Base-by-base conservation (phyloP, 2,113 vertebrate species). In the Setophaga kirtlandii region DNA sequence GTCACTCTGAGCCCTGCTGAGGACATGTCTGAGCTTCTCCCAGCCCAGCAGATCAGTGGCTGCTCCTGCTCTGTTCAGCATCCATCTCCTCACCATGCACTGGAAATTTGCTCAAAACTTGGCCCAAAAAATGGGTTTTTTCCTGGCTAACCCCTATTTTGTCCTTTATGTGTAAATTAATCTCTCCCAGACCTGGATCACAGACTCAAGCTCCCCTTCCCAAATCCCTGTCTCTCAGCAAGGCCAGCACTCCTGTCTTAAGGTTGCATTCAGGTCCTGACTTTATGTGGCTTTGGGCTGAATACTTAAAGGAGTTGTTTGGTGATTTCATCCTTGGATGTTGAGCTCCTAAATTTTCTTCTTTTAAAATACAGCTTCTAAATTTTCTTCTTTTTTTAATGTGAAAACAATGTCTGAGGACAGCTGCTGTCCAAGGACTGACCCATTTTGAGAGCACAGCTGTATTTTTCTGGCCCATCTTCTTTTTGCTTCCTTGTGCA, bases 1-100 rank as follows among this genome's bases (percentile, higher is more conserved):
- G 2, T 14, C 15, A 15, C 63, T 12, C 5, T 4, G 64, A 56
- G 89, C 30, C 49, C 75, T 41, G 59, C 52, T 64, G n/a, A 71
- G 63, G 31, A 16, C 55, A 15, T 12, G 44, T 14, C 59, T 7
- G 39, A 30, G 71, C 59, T 49, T 23, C 23, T 31, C 56, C 71
- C 80, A 83, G 15, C 49, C 47, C 84, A 73, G 31, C 33, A 4
- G 44, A 83, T 70, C 65, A 56, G 49, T 5, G 23, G 44, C 87
- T 85, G 82, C 70, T 52, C 37, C 41, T 0, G 0, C 37, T 44
- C 58, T 1, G 0, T 60, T 68, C 64, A 6, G 19, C 35, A 24
- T 30, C 60, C 41, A 7, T 30, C 47, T 58, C 76, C 71, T 47
- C 79, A 50, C 63, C 11, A 10, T 0, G 6, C 2, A 1, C 82